Evolutionary conservation across 1,140 invertebrate species (phyloP).

Genomic region (Eciton burchellii): DNA sequence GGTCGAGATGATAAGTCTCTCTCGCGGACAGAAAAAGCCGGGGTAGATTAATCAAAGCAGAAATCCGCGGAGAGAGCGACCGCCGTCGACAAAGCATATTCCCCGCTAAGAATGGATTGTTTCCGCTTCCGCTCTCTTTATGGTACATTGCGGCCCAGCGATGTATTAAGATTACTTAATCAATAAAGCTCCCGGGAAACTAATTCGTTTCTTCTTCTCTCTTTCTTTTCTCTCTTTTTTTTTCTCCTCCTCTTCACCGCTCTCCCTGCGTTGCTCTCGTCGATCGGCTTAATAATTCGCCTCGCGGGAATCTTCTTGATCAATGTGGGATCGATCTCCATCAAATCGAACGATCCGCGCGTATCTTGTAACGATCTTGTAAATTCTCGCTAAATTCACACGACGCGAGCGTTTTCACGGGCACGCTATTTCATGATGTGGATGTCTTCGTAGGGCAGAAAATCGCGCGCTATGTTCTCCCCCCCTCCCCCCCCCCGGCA

Average conservation of each 20-base stretch:
- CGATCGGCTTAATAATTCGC: neutral
- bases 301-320: neutral
- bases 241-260: slow-evolving; percentile 31
- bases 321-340: no score
- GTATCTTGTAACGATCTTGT: no score
- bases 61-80: slow-evolving; percentile 85
- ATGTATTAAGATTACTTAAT: slow-evolving; percentile 87
- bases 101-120: slow-evolving; percentile 85
- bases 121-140: slow-evolving; percentile 86
- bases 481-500: neutral
- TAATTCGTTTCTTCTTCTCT: no score
- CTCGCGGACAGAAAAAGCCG: slow-evolving; percentile 73
- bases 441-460: neutral
- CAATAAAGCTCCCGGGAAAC: slow-evolving; percentile 83
- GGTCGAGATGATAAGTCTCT: slow-evolving; percentile 69
- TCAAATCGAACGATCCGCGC: no score
- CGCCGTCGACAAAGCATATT: slow-evolving; percentile 86
- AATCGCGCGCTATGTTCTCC: slow-evolving; percentile 14
- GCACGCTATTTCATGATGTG: neutral
- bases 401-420: neutral
- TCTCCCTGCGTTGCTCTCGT: slow-evolving; percentile 19
- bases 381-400: neutral
- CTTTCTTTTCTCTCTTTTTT: no score
- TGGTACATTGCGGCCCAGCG: slow-evolving; percentile 86
- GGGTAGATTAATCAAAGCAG: slow-evolving; percentile 86